These are phyloP conservation scores for Oriolus oriolus DNA, from an alignment of 2,113 vertebrate genomes.

Conservation along the genomic window DNA sequence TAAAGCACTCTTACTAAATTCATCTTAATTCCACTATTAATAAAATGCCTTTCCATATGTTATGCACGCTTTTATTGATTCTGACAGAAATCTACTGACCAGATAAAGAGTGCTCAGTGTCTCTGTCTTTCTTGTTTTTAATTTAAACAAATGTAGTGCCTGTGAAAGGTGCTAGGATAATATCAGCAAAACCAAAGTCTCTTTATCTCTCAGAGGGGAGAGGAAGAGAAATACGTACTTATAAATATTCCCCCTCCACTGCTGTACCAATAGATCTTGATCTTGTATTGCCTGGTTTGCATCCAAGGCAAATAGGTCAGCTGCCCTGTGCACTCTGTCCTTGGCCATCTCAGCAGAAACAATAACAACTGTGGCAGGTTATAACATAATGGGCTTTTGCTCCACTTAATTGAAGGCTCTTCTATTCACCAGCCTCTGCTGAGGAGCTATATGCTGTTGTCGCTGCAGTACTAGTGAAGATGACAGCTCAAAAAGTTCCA, in stretches of 20 bases:
- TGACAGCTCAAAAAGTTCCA: not conserved
- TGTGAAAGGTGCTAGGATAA: slow-evolving; percentile 27
- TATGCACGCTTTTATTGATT: not conserved
- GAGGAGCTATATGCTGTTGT: not conserved
- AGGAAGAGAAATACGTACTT: slow-evolving; percentile 8
- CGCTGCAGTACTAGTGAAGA: not conserved
- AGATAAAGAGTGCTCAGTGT: slow-evolving; percentile 11
- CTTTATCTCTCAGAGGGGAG: not conserved
- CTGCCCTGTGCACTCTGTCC: not conserved
- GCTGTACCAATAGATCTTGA: not conserved
- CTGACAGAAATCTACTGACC: slow-evolving; percentile 6
- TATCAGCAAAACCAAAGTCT: slow-evolving; percentile 12
- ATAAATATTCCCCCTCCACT: not conserved
- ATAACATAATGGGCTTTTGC: not conserved
- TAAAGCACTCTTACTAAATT: not conserved
- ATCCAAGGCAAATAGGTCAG: not conserved
- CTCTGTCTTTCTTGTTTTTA: slow-evolving; percentile 2
- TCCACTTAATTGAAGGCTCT: not conserved
- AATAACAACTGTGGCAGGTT: not conserved
- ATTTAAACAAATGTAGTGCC: slow-evolving; percentile 15
- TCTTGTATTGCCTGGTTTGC: slow-evolving; percentile 30
- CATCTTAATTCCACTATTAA: not conserved
- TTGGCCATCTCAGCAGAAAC: not conserved
- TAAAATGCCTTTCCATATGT: slow-evolving; percentile 2
- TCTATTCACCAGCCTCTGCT: not conserved